Base-by-base conservation (phyloP, 1,140 invertebrate species). In the Leptopilina boulardi region DNA sequence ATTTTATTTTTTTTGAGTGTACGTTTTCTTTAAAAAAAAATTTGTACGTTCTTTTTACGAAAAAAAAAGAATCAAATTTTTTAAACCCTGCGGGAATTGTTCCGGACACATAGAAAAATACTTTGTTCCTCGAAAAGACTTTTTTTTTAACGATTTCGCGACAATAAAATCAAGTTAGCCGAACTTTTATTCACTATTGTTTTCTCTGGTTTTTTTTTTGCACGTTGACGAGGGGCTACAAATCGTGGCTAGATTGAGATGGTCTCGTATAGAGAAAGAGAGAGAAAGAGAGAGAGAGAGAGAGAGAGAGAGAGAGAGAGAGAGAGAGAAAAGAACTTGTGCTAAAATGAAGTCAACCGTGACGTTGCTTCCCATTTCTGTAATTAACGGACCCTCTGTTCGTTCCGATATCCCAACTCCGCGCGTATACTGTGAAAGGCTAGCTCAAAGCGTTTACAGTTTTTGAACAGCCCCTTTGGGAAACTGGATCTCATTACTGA, bases 301-400 rank as follows among this genome's bases (percentile, higher is more conserved):
- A n/a, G n/a, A n/a, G n/a, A n/a, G n/a, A n/a, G n/a, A n/a, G n/a
- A n/a, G n/a, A n/a, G n/a, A n/a, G n/a, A n/a, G n/a, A n/a, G n/a
- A 23, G 21, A 26, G 26, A 3, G 9, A 9, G 34, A 38, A 38
- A 4, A n/a, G 19, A 59, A 59, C 23, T 66, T n/a, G 34, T 38
- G 34, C 59, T 66, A 66, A 66, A 66, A 66, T 13, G 26, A 34
- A 66, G 26, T 66, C 26, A 26, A 66, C 59, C 26, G 59, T 66
- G 59, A 66, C 23, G 59, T 30, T 15, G 26, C 23, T 66, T 66
- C 26, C 59, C 23, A 26, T 66, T 66, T 66, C 23, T 30, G 23
- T 66, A 66, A 66, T 66, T 66, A 66, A 66, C 59, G 59, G n/a
- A 5, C 59, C 59, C 59, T 66, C 59, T 66, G 54, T 51, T 51